Evolutionary conservation across 2,797 vertebrate species (phyloP), one percentile per base, ranked within the genome.

Genomic region (Phylloscopus collybita): DNA sequence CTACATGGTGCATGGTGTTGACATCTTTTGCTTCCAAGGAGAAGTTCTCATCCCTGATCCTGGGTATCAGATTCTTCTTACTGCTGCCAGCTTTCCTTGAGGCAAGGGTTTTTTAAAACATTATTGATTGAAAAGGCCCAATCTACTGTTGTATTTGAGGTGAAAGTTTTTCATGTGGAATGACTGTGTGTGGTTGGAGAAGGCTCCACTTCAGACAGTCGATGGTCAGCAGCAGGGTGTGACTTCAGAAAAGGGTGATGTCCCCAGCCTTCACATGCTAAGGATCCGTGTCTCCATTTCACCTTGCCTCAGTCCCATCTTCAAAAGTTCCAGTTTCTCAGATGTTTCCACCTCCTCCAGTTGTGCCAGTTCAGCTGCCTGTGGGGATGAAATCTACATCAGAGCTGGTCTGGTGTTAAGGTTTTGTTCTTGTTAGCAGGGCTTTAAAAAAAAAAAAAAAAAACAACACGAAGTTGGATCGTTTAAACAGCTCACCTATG

Each of bases 301-400:
- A 0, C 66, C 19, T 84, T 64, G 64, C 47, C 21, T 85, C 80
- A 79, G 25, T 86, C 56, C 56, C 49, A 11, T 88, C 93, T 95
- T 95, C 94, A 91, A 84, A 96, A 95, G 90, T 90, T 94, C 73
- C 26, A 49, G 13, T 86, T 94, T 76, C 86, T 94, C 88, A 96
- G 86, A 88, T 95, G 70, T 95, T 95, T 94, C 76, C 56, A 86
- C 92, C 66, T 93, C 44, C 94, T 93, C 94, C 92, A 86, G 92
- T 96, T 94, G 83, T 86, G 88, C 94, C 95, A 93, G 96, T 95
- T 95, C 40, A 90, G 66, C 90, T 0, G 2, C 94, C 90, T 76
- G 20, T 47, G 38, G 47, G 88, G 36, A 66, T 92, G 76, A 84
- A 91, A 92, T 93, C 80, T 86, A 9, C 66, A n/a, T 72, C 2